Base-by-base conservation (phyloP, 2,797 vertebrate genomes). In the Acrossocheilus fasciatus region DNA sequence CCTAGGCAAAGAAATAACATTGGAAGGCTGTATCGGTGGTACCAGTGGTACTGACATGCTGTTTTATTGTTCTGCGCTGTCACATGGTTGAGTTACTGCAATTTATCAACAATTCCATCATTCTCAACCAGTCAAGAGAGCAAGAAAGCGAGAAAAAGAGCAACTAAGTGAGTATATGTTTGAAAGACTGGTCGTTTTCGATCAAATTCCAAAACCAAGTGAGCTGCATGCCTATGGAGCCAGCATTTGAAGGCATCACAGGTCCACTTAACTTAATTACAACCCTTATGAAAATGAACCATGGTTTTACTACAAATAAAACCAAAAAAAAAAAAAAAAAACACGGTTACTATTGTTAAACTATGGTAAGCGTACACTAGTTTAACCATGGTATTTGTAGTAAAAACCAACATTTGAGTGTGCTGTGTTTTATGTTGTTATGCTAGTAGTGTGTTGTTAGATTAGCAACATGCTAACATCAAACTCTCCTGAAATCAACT, bases 41-140 rank as follows among this genome's bases (percentile, higher is more conserved):
- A 79, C 57, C 45, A 89, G 30, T 43, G 20, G 34, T 85, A 43
- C 59, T 74, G 78, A 59, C 74, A 70, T 41, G 26, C 74, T 66
- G 26, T 86, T 59, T 66, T n/a, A 74, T 43, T 45, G 45, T 69
- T 79, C 50, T 77, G 20, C 7, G 23, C 36, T 50, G 64, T 64
- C 57, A 68, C 45, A 72, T 57, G 75, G 66, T 23, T 10, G 36
- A 36, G 70, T 69, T 86, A 82, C 91, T 89, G 73, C 85, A 91
- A 88, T 88, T 86, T 89, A 64, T 70, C 47, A 92, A 92, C 91
- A 62, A 45, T 77, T 59, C 10, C 18, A 83, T 88, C 23, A 73
- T 81, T 86, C 62, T 81, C 79, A 34, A 78, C 34, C 14, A 85
- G 73, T 79, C 47, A 81, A 81, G 52, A 64, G 26, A 72, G 23